Conservation (phyloP, 2,888 invertebrate genomes). For the Incurvaria masculella region DNA sequence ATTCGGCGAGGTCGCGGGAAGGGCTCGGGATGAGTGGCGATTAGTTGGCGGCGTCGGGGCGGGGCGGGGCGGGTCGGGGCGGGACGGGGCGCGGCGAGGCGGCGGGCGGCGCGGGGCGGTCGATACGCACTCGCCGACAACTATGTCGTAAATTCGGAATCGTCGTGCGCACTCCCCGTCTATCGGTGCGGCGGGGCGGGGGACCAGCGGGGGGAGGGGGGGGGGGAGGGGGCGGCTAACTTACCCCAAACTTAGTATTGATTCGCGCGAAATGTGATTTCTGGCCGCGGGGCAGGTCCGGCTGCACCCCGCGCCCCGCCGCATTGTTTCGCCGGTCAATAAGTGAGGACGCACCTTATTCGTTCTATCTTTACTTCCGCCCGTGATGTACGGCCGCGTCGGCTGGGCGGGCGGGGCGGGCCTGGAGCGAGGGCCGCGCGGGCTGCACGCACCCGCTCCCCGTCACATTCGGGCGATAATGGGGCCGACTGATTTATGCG, state of each 20-base stretch:
- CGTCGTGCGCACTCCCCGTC: neutral
- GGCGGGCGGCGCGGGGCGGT: conserved; percentile 25
- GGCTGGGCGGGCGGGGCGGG: neutral
- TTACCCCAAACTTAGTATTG: conserved; percentile 46
- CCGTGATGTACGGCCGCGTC: neutral
- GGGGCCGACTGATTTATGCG: neutral
- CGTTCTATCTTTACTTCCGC: neutral
- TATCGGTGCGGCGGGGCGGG: neutral
- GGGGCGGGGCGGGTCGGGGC: neutral
- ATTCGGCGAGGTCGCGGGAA: no score
- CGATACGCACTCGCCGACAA: conserved; percentile 30
- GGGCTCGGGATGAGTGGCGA: neutral
- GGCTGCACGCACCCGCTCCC: no score
- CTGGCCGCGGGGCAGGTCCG: conserved; percentile 49
- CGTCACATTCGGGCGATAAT: no score
- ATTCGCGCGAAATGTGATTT: conserved; percentile 59
- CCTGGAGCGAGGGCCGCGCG: no score
- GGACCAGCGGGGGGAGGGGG: no score
- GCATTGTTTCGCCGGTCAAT: neutral
- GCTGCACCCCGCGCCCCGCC: conserved; percentile 12
- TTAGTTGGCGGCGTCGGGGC: neutral
- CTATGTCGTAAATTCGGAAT: neutral
- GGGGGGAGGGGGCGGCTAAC: conserved; percentile 51
- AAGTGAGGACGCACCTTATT: neutral
- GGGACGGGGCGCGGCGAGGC: conserved; percentile 4